phyloP scores from a whole-genome alignment of 1,140 invertebrate species.

The Muscidifurax raptorellus region DNA sequence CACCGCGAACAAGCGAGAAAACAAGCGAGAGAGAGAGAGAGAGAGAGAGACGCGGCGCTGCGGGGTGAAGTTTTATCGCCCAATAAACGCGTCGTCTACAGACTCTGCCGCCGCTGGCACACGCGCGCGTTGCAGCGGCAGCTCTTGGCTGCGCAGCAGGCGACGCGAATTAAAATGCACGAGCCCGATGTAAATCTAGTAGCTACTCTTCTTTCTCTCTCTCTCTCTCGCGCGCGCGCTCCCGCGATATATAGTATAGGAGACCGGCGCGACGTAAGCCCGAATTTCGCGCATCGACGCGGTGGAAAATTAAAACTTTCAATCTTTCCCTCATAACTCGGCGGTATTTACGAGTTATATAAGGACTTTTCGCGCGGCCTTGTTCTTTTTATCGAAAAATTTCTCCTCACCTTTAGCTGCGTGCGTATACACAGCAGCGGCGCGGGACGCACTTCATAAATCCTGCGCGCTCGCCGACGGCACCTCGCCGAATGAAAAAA shows the following conservation, averaged over 20 bases:
- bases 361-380: conserved; percentile 15
- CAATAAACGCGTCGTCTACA: conserved; percentile 47
- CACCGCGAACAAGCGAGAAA: background rate
- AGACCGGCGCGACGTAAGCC: background rate
- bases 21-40: background rate
- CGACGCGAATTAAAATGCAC: conserved; percentile 47
- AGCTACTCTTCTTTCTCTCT: background rate
- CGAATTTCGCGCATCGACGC: conserved; percentile 46
- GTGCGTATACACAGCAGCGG: background rate
- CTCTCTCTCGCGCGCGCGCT: too few species aligned
- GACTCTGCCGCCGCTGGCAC: conserved; percentile 24
- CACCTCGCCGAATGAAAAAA: conserved; percentile 29
- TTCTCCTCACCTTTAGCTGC: background rate
- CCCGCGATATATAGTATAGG: background rate
- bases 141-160: conserved; percentile 7
- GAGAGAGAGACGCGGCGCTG: background rate
- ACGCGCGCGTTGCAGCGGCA: conserved; percentile 1
- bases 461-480: conserved; percentile 1
- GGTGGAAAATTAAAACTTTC: conserved; percentile 42
- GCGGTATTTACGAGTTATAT: conserved; percentile 29
- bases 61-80: conserved; percentile 40
- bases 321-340: conserved; percentile 26
- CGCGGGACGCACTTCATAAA: conserved; percentile 26
- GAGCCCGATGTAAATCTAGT: conserved; percentile 37
- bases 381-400: conserved; percentile 8